A percentile compares a stretch with the other conserved stretches of the same genome.
These are phyloP conservation scores for Malurus leucopterus DNA, from an alignment of 2,797 vertebrate species.

Conservation along the genomic window DNA sequence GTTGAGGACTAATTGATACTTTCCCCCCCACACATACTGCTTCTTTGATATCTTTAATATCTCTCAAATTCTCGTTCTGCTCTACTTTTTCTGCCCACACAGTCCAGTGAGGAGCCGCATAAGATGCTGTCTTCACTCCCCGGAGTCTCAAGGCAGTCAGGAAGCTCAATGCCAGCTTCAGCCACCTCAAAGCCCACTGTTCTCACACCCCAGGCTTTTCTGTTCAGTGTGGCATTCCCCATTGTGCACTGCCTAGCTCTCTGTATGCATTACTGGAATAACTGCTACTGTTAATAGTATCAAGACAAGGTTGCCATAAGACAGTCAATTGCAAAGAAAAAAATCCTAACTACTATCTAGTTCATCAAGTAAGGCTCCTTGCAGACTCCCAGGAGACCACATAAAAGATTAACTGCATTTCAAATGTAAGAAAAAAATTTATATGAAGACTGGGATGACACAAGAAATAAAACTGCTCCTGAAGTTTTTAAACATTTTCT, in stretches of 20 bases:
- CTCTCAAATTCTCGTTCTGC: not conserved
- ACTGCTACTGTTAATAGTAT: not conserved
- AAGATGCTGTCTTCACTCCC: not conserved
- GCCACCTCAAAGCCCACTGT: accelerated
- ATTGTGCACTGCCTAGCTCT: not conserved
- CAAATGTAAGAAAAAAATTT: not conserved
- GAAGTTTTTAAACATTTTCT: not conserved
- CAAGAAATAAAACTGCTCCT: not conserved
- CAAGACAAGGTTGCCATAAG: not conserved
- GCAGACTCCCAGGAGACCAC: not conserved
- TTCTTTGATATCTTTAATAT: not conserved
- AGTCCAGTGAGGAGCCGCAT: not conserved
- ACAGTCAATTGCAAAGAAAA: not conserved
- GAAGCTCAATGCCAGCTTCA: not conserved
- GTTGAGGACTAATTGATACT: not conserved
- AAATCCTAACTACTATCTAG: not conserved
- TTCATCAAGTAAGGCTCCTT: not conserved
- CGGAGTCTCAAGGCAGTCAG: not conserved
- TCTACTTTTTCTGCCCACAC: not conserved
- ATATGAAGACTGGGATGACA: not conserved
- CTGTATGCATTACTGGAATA: not conserved
- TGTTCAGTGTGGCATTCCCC: not conserved
- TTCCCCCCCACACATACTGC: accelerated
- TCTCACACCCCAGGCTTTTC: not conserved
- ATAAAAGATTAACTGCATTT: not conserved